These are phyloP conservation scores for Sakesphorus luctuosus DNA, from an alignment of 2,113 vertebrate genomes.

Conservation along the genomic window DNA sequence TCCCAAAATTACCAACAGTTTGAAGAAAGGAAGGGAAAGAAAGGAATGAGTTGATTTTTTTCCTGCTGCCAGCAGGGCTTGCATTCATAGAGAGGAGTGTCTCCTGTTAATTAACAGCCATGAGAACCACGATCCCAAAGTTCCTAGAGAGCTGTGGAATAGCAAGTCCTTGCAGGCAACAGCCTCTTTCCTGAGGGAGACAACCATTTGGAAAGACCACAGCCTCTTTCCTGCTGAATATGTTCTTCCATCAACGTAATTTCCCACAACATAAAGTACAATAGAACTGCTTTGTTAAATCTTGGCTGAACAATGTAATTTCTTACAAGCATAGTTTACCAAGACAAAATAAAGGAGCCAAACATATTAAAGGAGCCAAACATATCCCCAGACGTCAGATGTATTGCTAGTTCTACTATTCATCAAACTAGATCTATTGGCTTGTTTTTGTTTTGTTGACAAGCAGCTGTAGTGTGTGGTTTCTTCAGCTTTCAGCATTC, in stretches of 20 bases:
- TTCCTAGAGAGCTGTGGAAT: neutral
- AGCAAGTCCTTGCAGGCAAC: neutral
- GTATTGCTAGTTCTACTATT: neutral
- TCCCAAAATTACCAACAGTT: neutral
- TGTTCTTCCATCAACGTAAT: neutral
- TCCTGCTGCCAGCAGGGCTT: neutral
- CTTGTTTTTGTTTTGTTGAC: neutral
- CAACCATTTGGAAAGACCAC: neutral
- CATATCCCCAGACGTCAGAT: neutral
- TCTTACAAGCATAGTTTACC: neutral
- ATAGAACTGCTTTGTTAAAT: conserved; percentile 19
- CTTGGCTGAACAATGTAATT: neutral
- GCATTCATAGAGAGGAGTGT: neutral
- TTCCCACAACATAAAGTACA: conserved; percentile 22
- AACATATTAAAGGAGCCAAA: neutral
- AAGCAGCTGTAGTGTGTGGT: neutral
- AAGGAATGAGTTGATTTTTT: neutral
- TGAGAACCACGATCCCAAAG: neutral
- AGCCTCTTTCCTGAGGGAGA: neutral
- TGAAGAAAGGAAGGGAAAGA: neutral
- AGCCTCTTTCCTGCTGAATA: neutral
- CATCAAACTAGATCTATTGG: neutral
- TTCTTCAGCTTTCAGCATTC: neutral
- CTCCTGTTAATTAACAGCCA: neutral
- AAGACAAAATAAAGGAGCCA: neutral